Base-by-base conservation (phyloP, 2,888 invertebrate genomes). In the Drosophila nigricruria region DNA sequence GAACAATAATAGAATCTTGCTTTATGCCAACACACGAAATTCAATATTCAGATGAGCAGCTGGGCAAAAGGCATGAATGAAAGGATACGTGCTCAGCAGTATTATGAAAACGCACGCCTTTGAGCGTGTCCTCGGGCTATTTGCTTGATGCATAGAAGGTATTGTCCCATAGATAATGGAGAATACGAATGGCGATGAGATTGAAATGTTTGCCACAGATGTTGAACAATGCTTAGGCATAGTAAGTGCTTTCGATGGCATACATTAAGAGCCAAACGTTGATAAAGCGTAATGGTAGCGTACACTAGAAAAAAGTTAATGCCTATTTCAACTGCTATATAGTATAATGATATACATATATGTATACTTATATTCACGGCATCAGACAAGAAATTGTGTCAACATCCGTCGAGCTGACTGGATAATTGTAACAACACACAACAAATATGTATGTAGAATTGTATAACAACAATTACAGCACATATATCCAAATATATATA, bases 381-480 rank as follows among this genome's bases (percentile, higher is more conserved):
- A 32, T 20, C 34, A 42, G 23, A 42, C 47, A 20, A 8, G n/a
- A 32, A 20, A 38, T 18, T 18, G 20, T 43, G 70, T 36, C 50
- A 64, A 66, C 53, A 62, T 45, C n/a, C 20, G 59, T 10, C 45
- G 34, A 43, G 70, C 36, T 73, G 65, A 53, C 56, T 53, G 68
- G 66, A 81, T 90, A 86, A 90, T 90, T 86, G 88, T 75, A 67
- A 87, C 79, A 81, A 81, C 75, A 77, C 66, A 75, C 79, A 83
- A 72, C 69, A 73, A 60, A 69, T 65, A 67, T 59, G 61, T 61
- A 63, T 59, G 60, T 53, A 58, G 54, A 50, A 50, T 50, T 20
- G 34, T 32, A 32, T 34, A 34, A 34, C 20, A 68, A 52, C 47
- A 57, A 40, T 61, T 56, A 50, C 57, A 52, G 9, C 14, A 18